Evolutionary conservation across 2,888 invertebrate species (phyloP).

Genomic region (Noctua fimbriata): DNA sequence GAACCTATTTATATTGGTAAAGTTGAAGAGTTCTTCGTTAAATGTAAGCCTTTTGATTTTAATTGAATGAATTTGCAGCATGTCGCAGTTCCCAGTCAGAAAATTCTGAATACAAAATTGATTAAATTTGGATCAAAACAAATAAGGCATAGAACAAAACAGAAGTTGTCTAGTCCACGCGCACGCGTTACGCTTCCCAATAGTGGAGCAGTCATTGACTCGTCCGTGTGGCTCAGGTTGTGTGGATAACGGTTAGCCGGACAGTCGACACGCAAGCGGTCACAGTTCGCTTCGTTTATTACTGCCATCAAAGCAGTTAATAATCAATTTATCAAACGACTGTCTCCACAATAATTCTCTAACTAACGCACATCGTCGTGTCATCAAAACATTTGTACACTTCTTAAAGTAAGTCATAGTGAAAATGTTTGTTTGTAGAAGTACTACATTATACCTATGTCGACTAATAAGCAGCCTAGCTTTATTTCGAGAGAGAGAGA

Average conservation of each 20-base stretch:
- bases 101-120: neutral
- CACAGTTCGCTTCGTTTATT: constrained; percentile 41
- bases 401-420: neutral
- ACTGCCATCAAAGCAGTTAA: constrained; percentile 21
- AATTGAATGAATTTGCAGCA: neutral
- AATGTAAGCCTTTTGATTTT: neutral
- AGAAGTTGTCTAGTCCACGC: neutral
- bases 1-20: neutral
- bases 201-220: constrained; percentile 47
- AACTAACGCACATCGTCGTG: constrained; percentile 14
- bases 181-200: neutral
- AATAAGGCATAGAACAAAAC: neutral
- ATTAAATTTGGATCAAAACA: neutral
- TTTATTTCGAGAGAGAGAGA: neutral
- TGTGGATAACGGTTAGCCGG: constrained; percentile 28
- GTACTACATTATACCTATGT: neutral
- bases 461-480: neutral
- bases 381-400: neutral
- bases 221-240: constrained; percentile 27
- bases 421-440: neutral
- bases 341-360: constrained; percentile 25
- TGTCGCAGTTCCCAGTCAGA: neutral
- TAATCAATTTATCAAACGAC: constrained; percentile 53
- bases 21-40: neutral
- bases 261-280: neutral